Conservation (phyloP, 2,113 vertebrate species). For the Cyprinus carpio region DNA sequence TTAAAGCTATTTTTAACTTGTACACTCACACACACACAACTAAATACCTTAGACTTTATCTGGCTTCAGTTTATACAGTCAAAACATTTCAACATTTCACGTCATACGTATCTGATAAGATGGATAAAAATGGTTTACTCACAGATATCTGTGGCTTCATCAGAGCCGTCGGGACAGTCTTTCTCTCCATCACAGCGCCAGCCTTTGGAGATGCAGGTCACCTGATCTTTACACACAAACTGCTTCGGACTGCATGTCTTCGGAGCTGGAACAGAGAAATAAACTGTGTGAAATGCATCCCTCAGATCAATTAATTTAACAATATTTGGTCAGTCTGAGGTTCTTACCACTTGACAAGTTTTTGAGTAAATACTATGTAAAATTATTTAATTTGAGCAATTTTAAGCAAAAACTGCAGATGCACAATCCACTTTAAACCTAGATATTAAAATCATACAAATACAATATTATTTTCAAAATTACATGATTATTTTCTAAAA, state of each 20-base stretch:
- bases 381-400: too few relatives aligned
- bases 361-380: background rate
- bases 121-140: constrained; percentile 66
- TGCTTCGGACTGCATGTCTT: constrained; percentile 97
- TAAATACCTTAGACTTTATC: background rate
- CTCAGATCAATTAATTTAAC: background rate
- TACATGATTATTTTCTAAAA: background rate
- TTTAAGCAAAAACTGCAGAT: too few relatives aligned
- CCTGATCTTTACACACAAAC: constrained; percentile 95
- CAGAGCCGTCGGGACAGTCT: constrained; percentile 96
- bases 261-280: constrained; percentile 72
- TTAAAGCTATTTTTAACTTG: background rate
- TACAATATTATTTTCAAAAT: background rate
- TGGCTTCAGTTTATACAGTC: background rate
- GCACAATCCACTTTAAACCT: too few relatives aligned
- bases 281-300: background rate
- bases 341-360: background rate
- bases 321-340: background rate
- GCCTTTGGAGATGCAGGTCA: constrained; percentile 96
- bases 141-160: constrained; percentile 96
- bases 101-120: background rate
- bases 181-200: constrained; percentile 97
- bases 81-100: background rate
- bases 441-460: background rate
- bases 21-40: background rate